Conservation (phyloP, 2,888 invertebrate genomes). For the Thymelicus lineola region DNA sequence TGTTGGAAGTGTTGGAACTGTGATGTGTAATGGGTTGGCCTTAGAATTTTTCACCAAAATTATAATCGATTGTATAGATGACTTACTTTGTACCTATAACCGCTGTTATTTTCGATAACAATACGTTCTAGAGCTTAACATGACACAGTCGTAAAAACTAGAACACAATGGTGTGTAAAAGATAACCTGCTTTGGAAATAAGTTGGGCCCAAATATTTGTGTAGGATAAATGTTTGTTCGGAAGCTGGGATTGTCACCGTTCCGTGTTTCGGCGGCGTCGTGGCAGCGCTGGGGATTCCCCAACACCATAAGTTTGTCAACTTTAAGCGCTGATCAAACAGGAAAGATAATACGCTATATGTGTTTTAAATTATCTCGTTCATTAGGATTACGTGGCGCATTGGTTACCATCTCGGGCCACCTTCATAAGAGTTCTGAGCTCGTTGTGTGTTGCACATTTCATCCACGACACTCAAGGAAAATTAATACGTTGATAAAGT, state of each 20-base stretch:
- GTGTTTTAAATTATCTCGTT: conserved; percentile 1
- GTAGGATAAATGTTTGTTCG: conserved; percentile 28
- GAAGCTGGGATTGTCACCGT: conserved; percentile 31
- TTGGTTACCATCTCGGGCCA: too few species aligned
- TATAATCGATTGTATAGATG: too few species aligned
- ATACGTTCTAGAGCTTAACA: too few species aligned
- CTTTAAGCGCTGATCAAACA: conserved; percentile 23
- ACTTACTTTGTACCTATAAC: too few species aligned
- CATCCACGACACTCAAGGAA: too few species aligned
- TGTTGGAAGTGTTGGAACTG: too few species aligned
- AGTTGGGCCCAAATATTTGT: conserved; percentile 27
- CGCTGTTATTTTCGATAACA: too few species aligned
- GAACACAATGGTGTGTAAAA: not conserved
- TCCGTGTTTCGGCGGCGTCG: conserved; percentile 11
- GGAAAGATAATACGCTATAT: conserved; percentile 7
- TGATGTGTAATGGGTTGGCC: too few species aligned
- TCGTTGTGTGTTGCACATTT: too few species aligned
- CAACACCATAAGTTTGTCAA: conserved; percentile 23
- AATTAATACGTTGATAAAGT: too few species aligned
- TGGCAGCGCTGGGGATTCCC: conserved; percentile 13
- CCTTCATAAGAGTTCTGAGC: too few species aligned
- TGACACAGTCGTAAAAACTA: not conserved
- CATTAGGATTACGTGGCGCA: not conserved
- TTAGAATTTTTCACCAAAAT: too few species aligned
- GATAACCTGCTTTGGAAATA: conserved; percentile 15